These are phyloP conservation scores for Carposina sasakii DNA, from an alignment of 1,140 invertebrate species.

Conservation along the genomic window DNA sequence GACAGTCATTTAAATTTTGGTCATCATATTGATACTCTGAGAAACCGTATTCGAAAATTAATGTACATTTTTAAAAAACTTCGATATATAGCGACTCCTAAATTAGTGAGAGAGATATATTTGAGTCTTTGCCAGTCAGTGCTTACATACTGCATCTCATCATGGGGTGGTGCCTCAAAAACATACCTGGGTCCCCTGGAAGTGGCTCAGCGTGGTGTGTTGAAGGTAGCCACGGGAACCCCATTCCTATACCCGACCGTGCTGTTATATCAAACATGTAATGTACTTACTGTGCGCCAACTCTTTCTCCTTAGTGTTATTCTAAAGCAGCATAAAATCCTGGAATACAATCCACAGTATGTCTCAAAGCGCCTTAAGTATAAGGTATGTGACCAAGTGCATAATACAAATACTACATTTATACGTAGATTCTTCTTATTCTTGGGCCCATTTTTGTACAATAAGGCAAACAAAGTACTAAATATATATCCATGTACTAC, in stretches of 20 bases:
- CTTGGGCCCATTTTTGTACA: too few species aligned
- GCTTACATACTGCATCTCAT: background rate
- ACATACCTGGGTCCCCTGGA: background rate
- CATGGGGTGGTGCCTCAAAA: background rate
- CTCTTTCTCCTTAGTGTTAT: background rate
- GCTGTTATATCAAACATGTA: background rate
- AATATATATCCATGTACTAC: too few species aligned
- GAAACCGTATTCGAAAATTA: background rate
- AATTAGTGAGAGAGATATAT: background rate
- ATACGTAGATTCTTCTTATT: too few species aligned
- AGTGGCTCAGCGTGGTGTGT: background rate
- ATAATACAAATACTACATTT: too few species aligned
- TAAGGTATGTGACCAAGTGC: too few species aligned
- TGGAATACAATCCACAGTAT: background rate
- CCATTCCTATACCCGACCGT: background rate
- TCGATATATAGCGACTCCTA: background rate
- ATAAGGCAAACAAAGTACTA: too few species aligned
- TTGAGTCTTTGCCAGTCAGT: background rate
- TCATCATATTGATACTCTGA: background rate
- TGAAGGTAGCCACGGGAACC: background rate
- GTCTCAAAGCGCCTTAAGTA: too few species aligned
- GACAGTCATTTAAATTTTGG: background rate
- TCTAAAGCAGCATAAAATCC: background rate
- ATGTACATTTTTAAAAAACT: background rate
- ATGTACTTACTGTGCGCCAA: background rate